A percentile compares a stretch with the other conserved stretches of the same genome.
These are phyloP conservation scores for Pachymerium ferrugineum DNA, from an alignment of 2,888 invertebrate genomes.

Conservation along the genomic window DNA sequence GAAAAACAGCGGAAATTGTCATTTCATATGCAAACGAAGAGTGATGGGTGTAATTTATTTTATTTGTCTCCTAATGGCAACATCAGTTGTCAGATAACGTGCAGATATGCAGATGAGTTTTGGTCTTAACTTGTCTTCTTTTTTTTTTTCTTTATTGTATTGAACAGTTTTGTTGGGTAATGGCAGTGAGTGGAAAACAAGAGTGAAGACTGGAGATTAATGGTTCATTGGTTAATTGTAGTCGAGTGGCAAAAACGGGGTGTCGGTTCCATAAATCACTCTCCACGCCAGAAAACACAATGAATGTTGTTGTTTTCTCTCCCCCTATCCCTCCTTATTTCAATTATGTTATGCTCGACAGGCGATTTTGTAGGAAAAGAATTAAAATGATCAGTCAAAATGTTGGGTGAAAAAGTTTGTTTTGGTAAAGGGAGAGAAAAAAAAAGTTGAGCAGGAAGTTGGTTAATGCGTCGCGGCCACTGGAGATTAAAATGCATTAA, in stretches of 20 bases:
- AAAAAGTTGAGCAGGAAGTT: background rate
- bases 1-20: background rate
- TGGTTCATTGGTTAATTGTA: constrained; percentile 19
- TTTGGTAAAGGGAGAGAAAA: background rate
- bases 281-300: background rate
- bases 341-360: constrained; percentile 19
- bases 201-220: constrained; percentile 18
- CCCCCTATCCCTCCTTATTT: background rate
- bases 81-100: background rate
- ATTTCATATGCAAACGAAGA: background rate
- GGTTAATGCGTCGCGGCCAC: background rate
- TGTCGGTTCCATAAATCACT: constrained; percentile 9
- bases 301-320: constrained; percentile 14
- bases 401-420: background rate
- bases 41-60: background rate
- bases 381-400: constrained; percentile 16
- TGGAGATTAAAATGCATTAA: constrained; percentile 3
- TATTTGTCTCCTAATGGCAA: background rate
- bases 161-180: background rate
- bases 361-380: constrained; percentile 14
- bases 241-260: constrained; percentile 16
- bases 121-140: background rate
- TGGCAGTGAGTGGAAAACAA: constrained; percentile 1
- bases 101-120: constrained; percentile 7
- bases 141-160: background rate